A percentile compares a stretch with the other conserved stretches of the same genome.
phyloP scores from a whole-genome alignment of 2,888 invertebrate genomes.

The Trachelus tabidus region DNA sequence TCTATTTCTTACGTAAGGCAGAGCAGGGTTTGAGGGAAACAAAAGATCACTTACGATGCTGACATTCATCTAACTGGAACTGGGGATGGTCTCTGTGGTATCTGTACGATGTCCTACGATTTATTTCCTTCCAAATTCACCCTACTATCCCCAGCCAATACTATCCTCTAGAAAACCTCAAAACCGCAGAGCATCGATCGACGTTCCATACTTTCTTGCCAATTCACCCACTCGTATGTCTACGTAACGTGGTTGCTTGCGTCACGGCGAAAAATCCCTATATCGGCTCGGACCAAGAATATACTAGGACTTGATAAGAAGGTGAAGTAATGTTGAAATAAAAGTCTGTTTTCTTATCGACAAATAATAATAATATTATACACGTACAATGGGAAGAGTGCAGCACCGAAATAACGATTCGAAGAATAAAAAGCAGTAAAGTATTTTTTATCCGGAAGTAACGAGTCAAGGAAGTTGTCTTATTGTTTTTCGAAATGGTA shows the following conservation, averaged over 20 bases:
- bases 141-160: conserved; percentile 4
- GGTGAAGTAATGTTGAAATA: background rate
- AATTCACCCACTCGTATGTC: background rate
- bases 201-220: conserved; percentile 31
- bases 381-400: too few relatives aligned
- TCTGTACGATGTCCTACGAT: background rate
- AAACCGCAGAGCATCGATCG: conserved; percentile 30
- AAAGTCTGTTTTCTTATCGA: background rate
- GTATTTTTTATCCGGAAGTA: background rate
- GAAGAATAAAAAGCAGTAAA: background rate
- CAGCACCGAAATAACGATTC: background rate
- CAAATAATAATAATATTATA: background rate
- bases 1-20: background rate
- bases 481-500: background rate
- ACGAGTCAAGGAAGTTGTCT: too few relatives aligned
- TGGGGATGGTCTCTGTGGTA: conserved; percentile 14
- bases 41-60: conserved; percentile 14
- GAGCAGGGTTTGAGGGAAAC: background rate
- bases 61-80: conserved; percentile 18
- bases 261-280: background rate
- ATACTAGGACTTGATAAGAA: background rate
- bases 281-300: background rate
- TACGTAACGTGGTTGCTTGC: background rate
- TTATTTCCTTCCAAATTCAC: conserved; percentile 18
- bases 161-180: conserved; percentile 1